phyloP scores from a whole-genome alignment of 1,140 invertebrate species.

The Diachasma alloeum region DNA sequence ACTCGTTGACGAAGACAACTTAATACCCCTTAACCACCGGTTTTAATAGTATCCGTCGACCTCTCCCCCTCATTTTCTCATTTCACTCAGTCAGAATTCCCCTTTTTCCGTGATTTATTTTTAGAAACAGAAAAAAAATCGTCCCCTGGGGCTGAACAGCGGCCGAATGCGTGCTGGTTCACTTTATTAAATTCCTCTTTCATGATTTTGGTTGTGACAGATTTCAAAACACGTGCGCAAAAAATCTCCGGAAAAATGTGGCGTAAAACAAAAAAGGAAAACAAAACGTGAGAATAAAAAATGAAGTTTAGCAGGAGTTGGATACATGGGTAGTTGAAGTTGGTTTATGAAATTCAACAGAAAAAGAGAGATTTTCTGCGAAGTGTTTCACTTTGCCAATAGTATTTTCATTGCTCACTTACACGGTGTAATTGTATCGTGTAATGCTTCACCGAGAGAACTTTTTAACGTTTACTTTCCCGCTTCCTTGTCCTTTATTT shows the following conservation, averaged over 20 bases:
- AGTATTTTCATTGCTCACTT: background rate
- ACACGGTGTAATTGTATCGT: background rate
- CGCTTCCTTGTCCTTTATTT: background rate
- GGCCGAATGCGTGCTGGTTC: no score
- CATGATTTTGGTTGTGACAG: no score
- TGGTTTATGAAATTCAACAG: no score
- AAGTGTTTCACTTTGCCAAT: background rate
- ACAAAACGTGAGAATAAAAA: no score
- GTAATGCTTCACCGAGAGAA: background rate
- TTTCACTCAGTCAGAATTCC: background rate
- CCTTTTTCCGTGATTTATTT: background rate
- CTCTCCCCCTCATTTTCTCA: background rate
- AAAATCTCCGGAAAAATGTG: no score
- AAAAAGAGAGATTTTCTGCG: background rate
- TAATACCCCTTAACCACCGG: background rate
- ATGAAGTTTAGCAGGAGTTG: no score
- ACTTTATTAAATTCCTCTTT: no score
- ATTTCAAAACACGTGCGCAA: no score
- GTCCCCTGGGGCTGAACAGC: no score
- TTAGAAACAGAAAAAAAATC: background rate
- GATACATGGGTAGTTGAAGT: no score
- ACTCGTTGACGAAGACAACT: conserved; percentile 3
- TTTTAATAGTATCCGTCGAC: background rate
- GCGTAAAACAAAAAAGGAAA: no score
- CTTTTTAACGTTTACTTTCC: background rate